A percentile compares a stretch with the other conserved stretches of the same genome.
phyloP scores from a whole-genome alignment of 2,113 vertebrate species.

The Pipa parva region DNA sequence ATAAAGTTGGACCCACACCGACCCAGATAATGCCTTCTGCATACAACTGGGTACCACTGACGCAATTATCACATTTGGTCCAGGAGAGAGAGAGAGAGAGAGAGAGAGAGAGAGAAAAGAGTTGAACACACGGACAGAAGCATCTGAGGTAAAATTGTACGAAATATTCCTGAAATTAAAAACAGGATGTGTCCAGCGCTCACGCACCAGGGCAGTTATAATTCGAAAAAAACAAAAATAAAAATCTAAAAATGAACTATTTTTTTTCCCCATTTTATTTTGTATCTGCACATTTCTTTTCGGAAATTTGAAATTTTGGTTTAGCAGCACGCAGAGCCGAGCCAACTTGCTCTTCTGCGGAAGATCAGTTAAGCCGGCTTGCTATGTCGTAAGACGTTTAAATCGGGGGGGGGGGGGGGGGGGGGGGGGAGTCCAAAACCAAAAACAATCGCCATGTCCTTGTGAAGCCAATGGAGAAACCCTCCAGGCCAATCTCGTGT shows the following conservation, averaged over 20 bases:
- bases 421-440: neutral
- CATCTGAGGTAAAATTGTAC: conserved; percentile 73
- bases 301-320: conserved; percentile 63
- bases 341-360: conserved; percentile 58
- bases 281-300: conserved; percentile 1
- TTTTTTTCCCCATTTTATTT: neutral
- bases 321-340: conserved; percentile 67
- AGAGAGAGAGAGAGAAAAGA: conserved; percentile 47
- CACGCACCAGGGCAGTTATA: conserved; percentile 58
- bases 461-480: conserved; percentile 14
- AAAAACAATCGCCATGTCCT: conserved; percentile 32
- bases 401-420: neutral
- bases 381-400: conserved; percentile 19
- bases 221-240: conserved; percentile 22
- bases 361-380: conserved; percentile 60
- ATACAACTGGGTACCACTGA: conserved; percentile 54
- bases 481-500: conserved; percentile 41
- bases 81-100: conserved; percentile 49
- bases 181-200: conserved; percentile 61
- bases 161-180: conserved; percentile 69
- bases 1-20: conserved; percentile 49
- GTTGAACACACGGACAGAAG: conserved; percentile 52
- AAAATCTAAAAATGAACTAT: neutral
- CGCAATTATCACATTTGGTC: conserved; percentile 59
- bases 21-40: conserved; percentile 49